Evolutionary conservation across 2,113 vertebrate species (phyloP).

Genomic region (Zosterops borbonicus): DNA sequence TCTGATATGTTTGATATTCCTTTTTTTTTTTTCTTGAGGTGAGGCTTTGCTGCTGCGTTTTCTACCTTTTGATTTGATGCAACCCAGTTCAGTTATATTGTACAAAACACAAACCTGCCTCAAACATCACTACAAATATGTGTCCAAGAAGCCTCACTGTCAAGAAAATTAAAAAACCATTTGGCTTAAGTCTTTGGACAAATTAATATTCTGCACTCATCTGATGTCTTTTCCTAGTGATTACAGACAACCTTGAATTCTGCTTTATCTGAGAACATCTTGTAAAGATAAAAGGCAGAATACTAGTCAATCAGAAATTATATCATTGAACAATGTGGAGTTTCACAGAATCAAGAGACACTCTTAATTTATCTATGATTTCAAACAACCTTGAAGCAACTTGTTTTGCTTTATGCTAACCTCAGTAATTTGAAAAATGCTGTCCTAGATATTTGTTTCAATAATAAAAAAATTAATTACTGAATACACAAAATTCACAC

Average conservation of each 20-base stretch:
- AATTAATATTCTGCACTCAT: neutral
- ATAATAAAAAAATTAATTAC: neutral
- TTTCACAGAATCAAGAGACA: neutral
- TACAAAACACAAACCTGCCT: neutral
- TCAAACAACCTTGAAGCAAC: neutral
- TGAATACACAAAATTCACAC: neutral
- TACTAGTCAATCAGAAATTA: neutral
- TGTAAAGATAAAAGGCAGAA: neutral
- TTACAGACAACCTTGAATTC: neutral
- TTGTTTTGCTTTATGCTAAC: neutral
- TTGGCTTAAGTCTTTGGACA: neutral
- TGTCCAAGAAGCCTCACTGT: neutral
- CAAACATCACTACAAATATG: neutral
- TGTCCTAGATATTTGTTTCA: neutral
- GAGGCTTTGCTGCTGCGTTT: neutral
- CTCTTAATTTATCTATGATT: neutral
- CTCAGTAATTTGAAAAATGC: neutral
- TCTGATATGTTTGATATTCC: neutral
- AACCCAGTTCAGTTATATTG: rapidly evolving
- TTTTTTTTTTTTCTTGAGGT: rapidly evolving
- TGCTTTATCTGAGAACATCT: neutral
- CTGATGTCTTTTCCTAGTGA: neutral
- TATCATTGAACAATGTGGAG: neutral
- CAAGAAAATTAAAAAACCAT: neutral
- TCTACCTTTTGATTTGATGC: neutral